Conservation (phyloP, 2,797 vertebrate species). For the Sebastiscus tertius region DNA sequence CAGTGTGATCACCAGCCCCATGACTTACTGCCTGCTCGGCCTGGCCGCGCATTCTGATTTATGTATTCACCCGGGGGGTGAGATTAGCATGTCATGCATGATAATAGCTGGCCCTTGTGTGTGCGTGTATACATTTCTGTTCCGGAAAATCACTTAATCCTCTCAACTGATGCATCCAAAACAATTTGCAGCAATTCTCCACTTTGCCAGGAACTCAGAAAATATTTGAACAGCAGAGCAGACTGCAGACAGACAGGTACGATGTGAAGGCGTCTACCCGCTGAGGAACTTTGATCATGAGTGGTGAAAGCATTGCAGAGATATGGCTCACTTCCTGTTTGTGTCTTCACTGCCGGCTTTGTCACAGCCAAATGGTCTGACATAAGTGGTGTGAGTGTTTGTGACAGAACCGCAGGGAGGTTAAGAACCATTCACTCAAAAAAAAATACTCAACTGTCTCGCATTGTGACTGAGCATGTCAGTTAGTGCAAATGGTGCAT, state of each 20-base stretch:
- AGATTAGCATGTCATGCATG: slow-evolving; percentile 69
- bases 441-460: background rate
- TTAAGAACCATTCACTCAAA: background rate
- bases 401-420: background rate
- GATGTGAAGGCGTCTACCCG: background rate
- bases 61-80: slow-evolving; percentile 56
- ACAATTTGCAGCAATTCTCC: slow-evolving; percentile 17
- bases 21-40: slow-evolving; percentile 54
- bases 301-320: background rate
- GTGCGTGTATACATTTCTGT: slow-evolving; percentile 28
- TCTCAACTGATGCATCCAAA: slow-evolving; percentile 34
- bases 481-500: background rate
- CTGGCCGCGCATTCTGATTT: slow-evolving; percentile 45
- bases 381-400: background rate
- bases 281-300: slow-evolving; percentile 8
- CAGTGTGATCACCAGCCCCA: slow-evolving; percentile 61
- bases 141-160: slow-evolving; percentile 42
- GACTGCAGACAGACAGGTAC: background rate
- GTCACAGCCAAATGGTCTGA: slow-evolving; percentile 25
- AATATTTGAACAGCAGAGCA: background rate
- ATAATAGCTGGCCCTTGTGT: slow-evolving; percentile 43
- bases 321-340: slow-evolving; percentile 62
- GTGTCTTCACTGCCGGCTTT: slow-evolving; percentile 22
- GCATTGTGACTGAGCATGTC: slow-evolving; percentile 3
- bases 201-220: slow-evolving; percentile 12